A percentile compares a stretch with the other conserved stretches of the same genome.
Conservation (phyloP, 2,113 vertebrate genomes). For the Rynchops niger region DNA sequence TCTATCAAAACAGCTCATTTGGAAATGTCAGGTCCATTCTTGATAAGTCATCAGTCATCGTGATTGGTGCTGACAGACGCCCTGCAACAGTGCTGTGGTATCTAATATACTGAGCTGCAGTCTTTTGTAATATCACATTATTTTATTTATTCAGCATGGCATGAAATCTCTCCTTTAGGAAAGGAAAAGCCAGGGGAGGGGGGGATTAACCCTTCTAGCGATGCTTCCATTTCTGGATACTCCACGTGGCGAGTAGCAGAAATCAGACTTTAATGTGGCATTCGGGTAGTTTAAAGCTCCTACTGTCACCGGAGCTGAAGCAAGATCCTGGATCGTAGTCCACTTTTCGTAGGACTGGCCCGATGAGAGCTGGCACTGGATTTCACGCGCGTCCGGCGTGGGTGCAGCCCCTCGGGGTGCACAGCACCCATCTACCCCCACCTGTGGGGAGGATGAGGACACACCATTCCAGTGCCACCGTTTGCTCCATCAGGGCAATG, state of each 20-base stretch:
- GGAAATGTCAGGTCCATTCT: slow-evolving; percentile 66
- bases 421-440: too few species aligned
- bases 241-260: accelerated
- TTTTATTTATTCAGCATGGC: slow-evolving; percentile 51
- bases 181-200: background rate
- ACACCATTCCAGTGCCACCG: background rate
- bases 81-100: background rate
- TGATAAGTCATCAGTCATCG: slow-evolving; percentile 68
- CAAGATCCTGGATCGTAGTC: background rate
- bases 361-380: accelerated
- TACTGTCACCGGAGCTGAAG: background rate
- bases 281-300: accelerated
- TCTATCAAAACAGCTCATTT: slow-evolving; percentile 73
- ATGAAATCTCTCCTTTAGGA: slow-evolving; percentile 36
- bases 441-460: background rate
- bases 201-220: background rate
- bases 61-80: slow-evolving; percentile 55
- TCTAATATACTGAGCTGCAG: background rate
- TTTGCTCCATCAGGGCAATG: background rate
- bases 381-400: background rate
- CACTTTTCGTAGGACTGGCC: background rate
- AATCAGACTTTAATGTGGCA: background rate
- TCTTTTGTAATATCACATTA: slow-evolving; percentile 12
- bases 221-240: background rate
- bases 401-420: background rate